Evolutionary conservation across 1,140 invertebrate species (phyloP), one percentile per base, ranked within the genome.

Genomic region (Trichonephila inaurata): DNA sequence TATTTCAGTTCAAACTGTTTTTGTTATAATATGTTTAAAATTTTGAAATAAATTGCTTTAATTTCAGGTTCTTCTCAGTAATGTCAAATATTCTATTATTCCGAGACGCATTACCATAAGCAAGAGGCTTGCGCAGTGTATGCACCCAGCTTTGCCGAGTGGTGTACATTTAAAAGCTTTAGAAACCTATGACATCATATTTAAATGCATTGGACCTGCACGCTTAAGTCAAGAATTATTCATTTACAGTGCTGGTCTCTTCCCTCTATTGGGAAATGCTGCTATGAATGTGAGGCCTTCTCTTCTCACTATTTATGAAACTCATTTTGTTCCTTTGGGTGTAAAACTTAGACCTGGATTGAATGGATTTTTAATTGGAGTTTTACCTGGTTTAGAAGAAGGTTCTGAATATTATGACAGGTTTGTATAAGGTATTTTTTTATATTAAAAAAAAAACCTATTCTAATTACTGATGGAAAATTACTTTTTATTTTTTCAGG

Each of bases 131-230:
- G 98, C 98, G 88, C 98, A 99, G 97, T 99, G 98, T 96, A 97
- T 99, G 96, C 98, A 99, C 96, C 98, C 98, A 81, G 98, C 97
- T 61, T 96, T 99, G 91, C 98, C 98, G 69, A 96, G 97, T 94
- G 98, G 98, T 92, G 98, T 99, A 40, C 98, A 99, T 96, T 96
- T 99, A 58, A 99, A 99, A 96, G 98, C 98, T 40, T 96, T 99
- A 62, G 98, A 99, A 96, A 98, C 98, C 0, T 99, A 99, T 96
- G 98, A 98, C 95, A 97, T 98, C 94, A 98, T 99, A 95, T 99
- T 99, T 96, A 98, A 98, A 95, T 98, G 97, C 95, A 98, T 99
- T 96, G 98, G 98, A 83, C 97, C 97, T 64, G 97, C 97, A 95
- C 96, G 98, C 94, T 96, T 99, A 87, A 97, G 98, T 91, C 97